These are phyloP conservation scores for Spheniscus mendiculus DNA, from an alignment of 2,113 vertebrate species.

Conservation along the genomic window DNA sequence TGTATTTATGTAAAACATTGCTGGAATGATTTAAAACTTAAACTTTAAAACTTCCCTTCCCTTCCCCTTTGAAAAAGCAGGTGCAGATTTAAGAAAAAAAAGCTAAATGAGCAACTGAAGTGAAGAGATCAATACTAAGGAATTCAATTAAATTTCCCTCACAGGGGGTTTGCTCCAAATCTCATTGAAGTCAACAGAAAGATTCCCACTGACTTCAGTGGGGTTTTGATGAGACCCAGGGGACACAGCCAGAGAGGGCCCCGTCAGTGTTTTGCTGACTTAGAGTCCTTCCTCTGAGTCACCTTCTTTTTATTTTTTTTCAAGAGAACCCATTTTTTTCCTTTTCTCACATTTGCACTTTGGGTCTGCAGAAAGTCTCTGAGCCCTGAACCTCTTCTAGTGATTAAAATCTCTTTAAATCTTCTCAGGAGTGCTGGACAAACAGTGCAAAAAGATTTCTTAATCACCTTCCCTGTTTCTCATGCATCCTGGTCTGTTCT, in stretches of 20 bases:
- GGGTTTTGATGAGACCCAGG: constrained; percentile 23
- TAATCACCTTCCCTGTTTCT: constrained; percentile 4
- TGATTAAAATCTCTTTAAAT: background rate
- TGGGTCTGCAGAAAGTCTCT: background rate
- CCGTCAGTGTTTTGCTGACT: background rate
- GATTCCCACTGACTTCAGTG: constrained; percentile 15
- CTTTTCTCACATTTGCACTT: background rate
- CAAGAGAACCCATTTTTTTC: background rate
- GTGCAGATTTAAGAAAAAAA: constrained; percentile 25
- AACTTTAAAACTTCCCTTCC: background rate
- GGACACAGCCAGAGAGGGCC: background rate
- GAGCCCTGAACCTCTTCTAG: background rate
- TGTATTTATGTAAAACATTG: background rate
- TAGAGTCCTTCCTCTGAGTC: background rate
- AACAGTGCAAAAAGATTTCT: constrained; percentile 17
- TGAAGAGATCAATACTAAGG: constrained; percentile 16
- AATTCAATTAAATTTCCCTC: constrained; percentile 51
- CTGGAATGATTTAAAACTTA: background rate
- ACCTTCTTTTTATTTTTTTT: background rate
- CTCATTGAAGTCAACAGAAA: constrained; percentile 34
- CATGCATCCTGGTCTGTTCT: background rate
- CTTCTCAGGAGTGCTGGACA: background rate
- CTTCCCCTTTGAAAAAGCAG: background rate
- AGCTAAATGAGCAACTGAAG: constrained; percentile 21
- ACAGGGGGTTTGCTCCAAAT: constrained; percentile 16